Evolutionary conservation across 2,797 vertebrate genomes (phyloP).

Genomic region (Bradypus variegatus): DNA sequence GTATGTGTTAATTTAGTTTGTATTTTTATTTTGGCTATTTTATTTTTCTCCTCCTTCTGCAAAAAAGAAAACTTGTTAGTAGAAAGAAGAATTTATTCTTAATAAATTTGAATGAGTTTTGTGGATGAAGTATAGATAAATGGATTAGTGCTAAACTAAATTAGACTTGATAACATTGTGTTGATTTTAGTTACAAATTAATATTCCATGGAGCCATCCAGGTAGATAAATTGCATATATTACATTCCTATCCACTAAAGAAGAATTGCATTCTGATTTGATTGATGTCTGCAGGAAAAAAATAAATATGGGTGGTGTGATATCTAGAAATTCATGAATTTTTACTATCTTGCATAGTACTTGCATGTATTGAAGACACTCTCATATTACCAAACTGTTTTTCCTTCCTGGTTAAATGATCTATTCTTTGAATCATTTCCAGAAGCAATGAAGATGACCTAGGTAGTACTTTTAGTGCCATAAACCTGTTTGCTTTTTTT

Average conservation of each 20-base stretch:
- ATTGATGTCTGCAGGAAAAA: slow-evolving; percentile 12
- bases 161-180: not conserved
- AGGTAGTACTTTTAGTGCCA: not conserved
- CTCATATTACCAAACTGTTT: slow-evolving; percentile 8
- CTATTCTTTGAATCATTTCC: slow-evolving; percentile 15
- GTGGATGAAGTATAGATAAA: not conserved
- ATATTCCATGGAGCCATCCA: not conserved
- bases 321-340: not conserved
- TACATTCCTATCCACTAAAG: slow-evolving; percentile 9
- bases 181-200: slow-evolving; percentile 32
- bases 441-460: not conserved
- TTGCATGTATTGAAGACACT: not conserved
- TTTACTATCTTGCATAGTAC: not conserved
- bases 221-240: not conserved
- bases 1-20: not conserved
- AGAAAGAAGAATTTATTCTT: slow-evolving; percentile 28
- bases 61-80: slow-evolving; percentile 19
- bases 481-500: not conserved
- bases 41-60: not conserved
- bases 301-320: not conserved
- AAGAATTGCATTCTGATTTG: slow-evolving; percentile 31
- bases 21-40: not conserved
- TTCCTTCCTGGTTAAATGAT: not conserved
- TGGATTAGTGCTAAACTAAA: slow-evolving; percentile 22
- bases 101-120: not conserved